Base-by-base conservation (phyloP, 2,797 vertebrate genomes). In the Geotria australis region DNA sequence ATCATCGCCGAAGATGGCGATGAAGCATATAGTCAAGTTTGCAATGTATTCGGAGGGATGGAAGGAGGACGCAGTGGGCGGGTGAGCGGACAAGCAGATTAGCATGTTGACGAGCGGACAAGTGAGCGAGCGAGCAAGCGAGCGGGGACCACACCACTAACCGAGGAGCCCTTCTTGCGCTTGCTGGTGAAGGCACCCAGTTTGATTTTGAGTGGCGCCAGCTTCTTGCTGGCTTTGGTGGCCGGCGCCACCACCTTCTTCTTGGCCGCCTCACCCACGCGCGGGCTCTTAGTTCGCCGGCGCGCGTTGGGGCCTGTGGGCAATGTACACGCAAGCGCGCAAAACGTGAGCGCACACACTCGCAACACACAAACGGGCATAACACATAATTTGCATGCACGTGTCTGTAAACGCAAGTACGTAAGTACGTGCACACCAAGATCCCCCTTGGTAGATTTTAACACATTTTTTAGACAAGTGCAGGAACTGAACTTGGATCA, bases 141-240 rank as follows among this genome's bases (percentile, higher is more conserved):
- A 38, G 24, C 38, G 38, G 38, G 24, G 24, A 38, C 24, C 24
- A 38, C 5, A 24, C 38, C 45, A 10, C 81, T 70, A 69, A 98
- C 88, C 60, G 86, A 95, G 56, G 85, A 98, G 2, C 76, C 76
- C 64, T 85, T 96, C 79, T 91, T 98, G 72, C 88, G 81, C 72
- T 94, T 98, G 70, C 64, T 78, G 61, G 78, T 73, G 58, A 83
- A 72, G 62, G 73, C 75, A 60, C 80, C 81, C 47, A 81, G 75
- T 64, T 83, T 91, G 66, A 84, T 78, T 71, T 85, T 96, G 68
- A 78, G 63, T 56, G 70, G 68, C 0, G 64, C 55, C 59, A 73
- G 73, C 71, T 89, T 95, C 64, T 84, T 98, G 58, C 78, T 75
- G 51, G 51, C 51, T 9, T 55, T 55, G 7, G 8, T 24, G 24